Percentiles rank a stretch among this genome's conserved stretches.
phyloP scores from a whole-genome alignment of 2,888 invertebrate species.

The Hecatera dysodea region DNA sequence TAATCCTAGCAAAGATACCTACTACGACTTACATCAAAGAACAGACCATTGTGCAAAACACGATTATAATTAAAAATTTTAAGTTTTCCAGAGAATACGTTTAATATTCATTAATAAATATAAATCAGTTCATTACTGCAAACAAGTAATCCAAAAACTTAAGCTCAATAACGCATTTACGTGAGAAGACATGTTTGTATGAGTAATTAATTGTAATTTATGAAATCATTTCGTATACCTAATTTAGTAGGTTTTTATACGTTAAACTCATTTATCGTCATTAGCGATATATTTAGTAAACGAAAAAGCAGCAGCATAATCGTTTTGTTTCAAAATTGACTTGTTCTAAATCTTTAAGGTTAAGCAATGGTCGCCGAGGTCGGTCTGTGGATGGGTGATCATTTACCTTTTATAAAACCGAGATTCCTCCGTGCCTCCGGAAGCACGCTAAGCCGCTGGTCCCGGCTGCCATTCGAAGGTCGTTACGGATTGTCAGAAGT shows the following conservation, averaged over 20 bases:
- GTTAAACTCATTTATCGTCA: slow-evolving; percentile 26
- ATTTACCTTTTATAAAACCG: no score
- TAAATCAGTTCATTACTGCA: neutral
- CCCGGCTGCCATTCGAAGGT: no score
- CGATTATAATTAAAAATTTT: neutral
- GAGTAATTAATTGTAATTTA: slow-evolving; percentile 35
- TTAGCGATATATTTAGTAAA: slow-evolving; percentile 10
- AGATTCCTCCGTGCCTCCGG: no score
- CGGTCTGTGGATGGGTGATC: no score
- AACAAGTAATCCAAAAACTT: neutral
- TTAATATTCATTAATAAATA: neutral
- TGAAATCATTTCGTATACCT: slow-evolving; percentile 1
- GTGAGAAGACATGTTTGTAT: neutral
- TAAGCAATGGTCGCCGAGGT: no score
- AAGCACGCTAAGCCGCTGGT: no score
- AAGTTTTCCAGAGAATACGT: neutral
- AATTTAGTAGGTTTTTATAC: neutral
- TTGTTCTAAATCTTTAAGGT: no score
- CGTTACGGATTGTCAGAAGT: no score
- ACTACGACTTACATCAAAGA: neutral
- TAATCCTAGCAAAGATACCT: neutral
- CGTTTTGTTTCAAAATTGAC: neutral
- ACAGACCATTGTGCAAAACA: no score
- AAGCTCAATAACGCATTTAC: neutral
- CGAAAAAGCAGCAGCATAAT: neutral